These are phyloP conservation scores for Lordiphosa andalusiaca DNA, from an alignment of 2,888 invertebrate genomes.

Conservation along the genomic window DNA sequence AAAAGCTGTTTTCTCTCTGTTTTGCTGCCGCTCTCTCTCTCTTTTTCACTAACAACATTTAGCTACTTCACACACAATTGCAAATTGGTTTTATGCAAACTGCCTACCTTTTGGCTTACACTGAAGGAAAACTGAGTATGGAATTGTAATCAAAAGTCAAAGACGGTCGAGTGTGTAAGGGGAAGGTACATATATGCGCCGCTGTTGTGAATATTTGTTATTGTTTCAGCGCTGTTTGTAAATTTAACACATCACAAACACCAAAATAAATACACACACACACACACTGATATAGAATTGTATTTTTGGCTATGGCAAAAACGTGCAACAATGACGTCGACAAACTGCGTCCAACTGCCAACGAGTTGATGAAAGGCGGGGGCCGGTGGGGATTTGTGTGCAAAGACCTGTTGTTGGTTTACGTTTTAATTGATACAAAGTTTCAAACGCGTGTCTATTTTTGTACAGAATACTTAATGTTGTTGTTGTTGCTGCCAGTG, in stretches of 20 bases:
- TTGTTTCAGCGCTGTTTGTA: constrained; percentile 32
- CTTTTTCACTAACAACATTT: constrained; percentile 4
- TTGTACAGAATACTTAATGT: constrained; percentile 43
- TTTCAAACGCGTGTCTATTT: constrained; percentile 54
- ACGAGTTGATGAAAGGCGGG: constrained; percentile 13
- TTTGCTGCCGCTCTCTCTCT: not conserved
- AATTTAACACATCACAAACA: constrained; percentile 39
- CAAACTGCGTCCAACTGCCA: constrained; percentile 22
- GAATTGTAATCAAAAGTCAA: no score
- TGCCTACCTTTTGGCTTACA: no score
- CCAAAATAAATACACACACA: constrained; percentile 24
- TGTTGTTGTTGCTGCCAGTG: constrained; percentile 22
- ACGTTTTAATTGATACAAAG: constrained; percentile 68
- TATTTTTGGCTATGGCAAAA: constrained; percentile 56
- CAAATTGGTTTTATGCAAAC: constrained; percentile 9
- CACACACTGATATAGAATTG: constrained; percentile 19
- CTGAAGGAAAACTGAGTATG: no score
- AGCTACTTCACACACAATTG: constrained; percentile 9
- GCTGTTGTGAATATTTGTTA: constrained; percentile 20
- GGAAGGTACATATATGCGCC: constrained; percentile 5
- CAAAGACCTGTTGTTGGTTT: constrained; percentile 36
- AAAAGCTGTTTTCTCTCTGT: constrained; percentile 2
- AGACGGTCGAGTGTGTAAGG: no score
- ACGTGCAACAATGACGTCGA: constrained; percentile 68
- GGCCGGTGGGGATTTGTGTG: constrained; percentile 6